phyloP scores from a whole-genome alignment of 2,113 vertebrate species.

The Sminthopsis crassicaudata region DNA sequence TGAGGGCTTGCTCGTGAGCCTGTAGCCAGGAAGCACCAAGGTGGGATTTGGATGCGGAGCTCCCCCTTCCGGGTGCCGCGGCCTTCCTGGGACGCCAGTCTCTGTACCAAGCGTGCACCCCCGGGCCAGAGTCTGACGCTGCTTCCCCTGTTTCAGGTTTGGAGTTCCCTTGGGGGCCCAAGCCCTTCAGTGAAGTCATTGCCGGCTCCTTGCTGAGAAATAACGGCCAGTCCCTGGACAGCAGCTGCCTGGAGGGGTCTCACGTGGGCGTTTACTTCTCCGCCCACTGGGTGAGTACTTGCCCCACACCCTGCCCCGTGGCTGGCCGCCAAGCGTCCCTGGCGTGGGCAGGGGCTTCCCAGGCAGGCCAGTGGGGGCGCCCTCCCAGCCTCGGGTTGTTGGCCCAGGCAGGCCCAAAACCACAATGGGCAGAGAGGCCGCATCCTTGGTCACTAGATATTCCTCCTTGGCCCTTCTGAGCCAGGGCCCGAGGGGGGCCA shows the following conservation, averaged over 20 bases:
- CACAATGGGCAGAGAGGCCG: neutral
- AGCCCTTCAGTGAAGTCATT: constrained; percentile 98
- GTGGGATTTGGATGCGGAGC: neutral
- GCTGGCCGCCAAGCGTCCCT: neutral
- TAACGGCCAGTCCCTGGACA: constrained; percentile 93
- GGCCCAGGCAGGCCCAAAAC: neutral
- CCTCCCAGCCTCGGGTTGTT: neutral
- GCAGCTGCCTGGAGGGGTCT: constrained; percentile 93
- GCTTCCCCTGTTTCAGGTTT: constrained; percentile 86
- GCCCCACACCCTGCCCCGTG: neutral
- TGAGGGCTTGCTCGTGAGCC: neutral
- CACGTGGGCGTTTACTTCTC: constrained; percentile 98
- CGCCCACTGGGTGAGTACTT: constrained; percentile 95
- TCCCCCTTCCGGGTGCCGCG: neutral
- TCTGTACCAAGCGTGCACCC: neutral
- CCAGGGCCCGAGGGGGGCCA: neutral
- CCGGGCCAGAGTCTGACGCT: neutral
- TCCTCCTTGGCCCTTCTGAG: neutral
- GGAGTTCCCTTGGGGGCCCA: constrained; percentile 99
- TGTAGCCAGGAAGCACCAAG: neutral
- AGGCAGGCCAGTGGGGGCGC: neutral
- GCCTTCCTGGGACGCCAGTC: neutral
- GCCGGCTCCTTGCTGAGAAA: constrained; percentile 94
- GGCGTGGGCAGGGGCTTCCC: neutral
- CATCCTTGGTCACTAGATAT: neutral